A percentile compares a stretch with the other conserved stretches of the same genome.
Conservation (phyloP, 2,888 invertebrate species). For the Slavum lentiscoides region DNA sequence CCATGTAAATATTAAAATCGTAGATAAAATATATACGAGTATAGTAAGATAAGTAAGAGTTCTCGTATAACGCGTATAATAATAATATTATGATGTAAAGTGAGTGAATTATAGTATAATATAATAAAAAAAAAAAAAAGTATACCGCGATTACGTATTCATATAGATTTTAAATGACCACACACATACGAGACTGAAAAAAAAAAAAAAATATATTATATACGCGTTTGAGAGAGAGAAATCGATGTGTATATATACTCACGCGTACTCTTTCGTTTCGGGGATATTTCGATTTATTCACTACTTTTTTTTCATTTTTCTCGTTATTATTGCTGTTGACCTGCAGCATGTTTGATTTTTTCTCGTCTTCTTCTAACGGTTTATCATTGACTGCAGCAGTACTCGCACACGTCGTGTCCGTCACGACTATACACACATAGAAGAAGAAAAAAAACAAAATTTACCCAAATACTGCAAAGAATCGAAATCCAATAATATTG, state of each 20-base stretch:
- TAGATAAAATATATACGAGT: no score
- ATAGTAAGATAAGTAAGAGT: no score
- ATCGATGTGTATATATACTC: not conserved
- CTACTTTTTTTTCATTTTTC: not conserved
- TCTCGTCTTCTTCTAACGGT: not conserved
- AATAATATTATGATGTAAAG: no score
- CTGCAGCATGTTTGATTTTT: not conserved
- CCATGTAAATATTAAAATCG: no score
- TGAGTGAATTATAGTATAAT: no score
- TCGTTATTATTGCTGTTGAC: not conserved
- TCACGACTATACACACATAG: not conserved
- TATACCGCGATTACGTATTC: no score
- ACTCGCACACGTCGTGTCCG: not conserved
- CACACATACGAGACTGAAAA: constrained; percentile 44
- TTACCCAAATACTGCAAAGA: no score
- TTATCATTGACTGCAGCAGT: not conserved
- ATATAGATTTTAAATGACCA: constrained; percentile 5
- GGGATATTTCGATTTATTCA: constrained; percentile 46
- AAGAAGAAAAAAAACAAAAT: no score
- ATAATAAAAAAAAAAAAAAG: no score
- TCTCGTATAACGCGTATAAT: no score
- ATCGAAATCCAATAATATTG: no score
- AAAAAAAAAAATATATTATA: not conserved
- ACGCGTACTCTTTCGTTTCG: constrained; percentile 34
- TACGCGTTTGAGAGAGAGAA: no score